Evolutionary conservation across 2,888 invertebrate genomes (phyloP).

Genomic region (Monopis laevigella): DNA sequence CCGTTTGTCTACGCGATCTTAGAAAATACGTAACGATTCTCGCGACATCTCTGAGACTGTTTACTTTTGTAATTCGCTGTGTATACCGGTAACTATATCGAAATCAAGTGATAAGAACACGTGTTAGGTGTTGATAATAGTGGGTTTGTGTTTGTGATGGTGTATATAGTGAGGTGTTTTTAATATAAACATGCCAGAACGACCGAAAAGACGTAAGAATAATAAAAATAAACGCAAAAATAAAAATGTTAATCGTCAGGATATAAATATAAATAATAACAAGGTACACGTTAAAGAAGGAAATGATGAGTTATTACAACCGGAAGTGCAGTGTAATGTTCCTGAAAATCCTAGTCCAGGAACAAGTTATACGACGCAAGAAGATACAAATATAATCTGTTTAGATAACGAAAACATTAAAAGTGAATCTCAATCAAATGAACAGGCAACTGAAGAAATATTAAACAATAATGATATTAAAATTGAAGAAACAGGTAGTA

Average conservation of each 20-base stretch:
- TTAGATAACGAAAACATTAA: too few relatives aligned
- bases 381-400: too few relatives aligned
- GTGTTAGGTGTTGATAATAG: conserved; percentile 29
- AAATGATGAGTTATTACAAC: too few relatives aligned
- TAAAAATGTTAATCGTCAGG: conserved; percentile 34
- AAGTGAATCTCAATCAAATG: not conserved
- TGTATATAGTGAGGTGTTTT: conserved; percentile 31
- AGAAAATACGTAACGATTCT: conserved; percentile 37
- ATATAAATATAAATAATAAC: conserved; percentile 6
- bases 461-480: not conserved
- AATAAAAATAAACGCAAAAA: conserved; percentile 59
- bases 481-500: not conserved
- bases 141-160: conserved; percentile 43
- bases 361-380: too few relatives aligned
- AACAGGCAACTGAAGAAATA: not conserved
- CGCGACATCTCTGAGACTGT: conserved; percentile 39
- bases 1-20: conserved; percentile 48
- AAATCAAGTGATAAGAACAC: conserved; percentile 23
- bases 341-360: too few relatives aligned
- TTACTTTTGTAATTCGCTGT: not conserved
- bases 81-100: conserved; percentile 34
- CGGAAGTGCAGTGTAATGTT: too few relatives aligned
- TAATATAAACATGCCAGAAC: conserved; percentile 40
- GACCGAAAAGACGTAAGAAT: conserved; percentile 50
- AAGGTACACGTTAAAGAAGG: not conserved